phyloP scores from a whole-genome alignment of 92 coral and sea anemone species.

The Bergia sp. region DNA sequence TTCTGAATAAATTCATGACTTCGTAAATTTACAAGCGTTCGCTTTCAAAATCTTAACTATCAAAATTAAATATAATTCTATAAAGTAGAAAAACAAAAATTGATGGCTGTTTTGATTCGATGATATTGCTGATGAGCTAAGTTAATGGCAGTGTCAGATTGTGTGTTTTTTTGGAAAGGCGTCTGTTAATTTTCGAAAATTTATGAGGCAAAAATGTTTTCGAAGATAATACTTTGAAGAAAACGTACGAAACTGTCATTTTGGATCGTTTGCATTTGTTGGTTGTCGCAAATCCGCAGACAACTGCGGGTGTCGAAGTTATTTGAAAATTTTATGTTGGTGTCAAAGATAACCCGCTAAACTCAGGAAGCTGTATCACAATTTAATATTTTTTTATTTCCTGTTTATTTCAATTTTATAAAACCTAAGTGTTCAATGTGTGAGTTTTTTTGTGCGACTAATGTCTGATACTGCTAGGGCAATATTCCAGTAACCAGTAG shows the following conservation, averaged over 20 bases:
- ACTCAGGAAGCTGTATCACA: background rate
- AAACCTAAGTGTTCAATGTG: background rate
- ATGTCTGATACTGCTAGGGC: background rate
- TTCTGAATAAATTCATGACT: background rate
- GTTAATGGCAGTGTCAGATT: background rate
- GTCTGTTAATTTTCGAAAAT: background rate
- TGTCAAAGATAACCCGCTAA: background rate
- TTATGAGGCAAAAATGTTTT: background rate
- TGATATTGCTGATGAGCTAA: constrained; percentile 3
- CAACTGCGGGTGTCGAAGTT: constrained; percentile 12
- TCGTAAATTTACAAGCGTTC: background rate
- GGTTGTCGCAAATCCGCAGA: background rate
- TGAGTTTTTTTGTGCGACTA: background rate
- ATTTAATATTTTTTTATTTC: background rate
- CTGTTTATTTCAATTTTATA: background rate
- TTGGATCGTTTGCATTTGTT: background rate
- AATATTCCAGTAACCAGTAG: background rate
- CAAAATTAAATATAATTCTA: background rate
- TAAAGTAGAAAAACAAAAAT: background rate
- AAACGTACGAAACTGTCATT: background rate
- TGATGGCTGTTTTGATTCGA: constrained; percentile 17
- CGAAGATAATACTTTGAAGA: background rate
- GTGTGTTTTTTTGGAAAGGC: background rate
- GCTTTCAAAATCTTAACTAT: background rate
- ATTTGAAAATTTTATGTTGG: background rate